Percentiles rank a stretch among this genome's conserved stretches.
Conservation (phyloP, 2,888 invertebrate species). For the Tupiocoris notatus region DNA sequence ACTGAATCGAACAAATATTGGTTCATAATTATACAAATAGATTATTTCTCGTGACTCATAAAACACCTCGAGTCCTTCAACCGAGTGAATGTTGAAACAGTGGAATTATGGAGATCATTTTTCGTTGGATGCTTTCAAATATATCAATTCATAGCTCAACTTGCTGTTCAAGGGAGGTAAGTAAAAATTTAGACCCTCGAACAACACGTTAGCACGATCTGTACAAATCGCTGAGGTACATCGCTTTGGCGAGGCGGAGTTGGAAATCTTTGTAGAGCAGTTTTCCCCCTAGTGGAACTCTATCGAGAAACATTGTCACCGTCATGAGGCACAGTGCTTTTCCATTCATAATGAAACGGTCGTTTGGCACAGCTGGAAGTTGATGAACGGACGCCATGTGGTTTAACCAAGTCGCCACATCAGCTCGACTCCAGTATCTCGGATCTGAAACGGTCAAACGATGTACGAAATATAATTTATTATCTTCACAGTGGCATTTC, state of each 20-base stretch:
- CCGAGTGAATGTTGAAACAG: no score
- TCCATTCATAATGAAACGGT: constrained; percentile 76
- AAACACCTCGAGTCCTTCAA: no score
- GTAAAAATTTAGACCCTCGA: no score
- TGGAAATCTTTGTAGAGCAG: constrained; percentile 69
- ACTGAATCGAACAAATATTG: no score
- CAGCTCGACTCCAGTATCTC: constrained; percentile 67
- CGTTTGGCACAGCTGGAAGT: constrained; percentile 59
- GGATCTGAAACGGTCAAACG: constrained; percentile 66
- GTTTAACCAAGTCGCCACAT: constrained; percentile 67
- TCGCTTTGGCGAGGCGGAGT: constrained; percentile 66
- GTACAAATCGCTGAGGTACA: constrained; percentile 55
- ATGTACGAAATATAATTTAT: no score
- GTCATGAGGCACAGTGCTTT: constrained; percentile 77
- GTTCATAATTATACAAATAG: no score
- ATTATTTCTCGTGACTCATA: no score
- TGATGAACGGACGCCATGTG: constrained; percentile 62
- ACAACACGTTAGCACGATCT: constrained; percentile 30
- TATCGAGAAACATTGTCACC: constrained; percentile 69
- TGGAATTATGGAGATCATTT: no score
- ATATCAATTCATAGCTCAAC: no score
- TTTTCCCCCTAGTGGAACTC: constrained; percentile 69
- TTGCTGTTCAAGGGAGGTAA: no score
- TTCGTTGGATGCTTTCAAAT: no score
- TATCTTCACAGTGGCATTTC: no score